Conservation (phyloP, 1,140 invertebrate species). For the Drosophila saltans region DNA sequence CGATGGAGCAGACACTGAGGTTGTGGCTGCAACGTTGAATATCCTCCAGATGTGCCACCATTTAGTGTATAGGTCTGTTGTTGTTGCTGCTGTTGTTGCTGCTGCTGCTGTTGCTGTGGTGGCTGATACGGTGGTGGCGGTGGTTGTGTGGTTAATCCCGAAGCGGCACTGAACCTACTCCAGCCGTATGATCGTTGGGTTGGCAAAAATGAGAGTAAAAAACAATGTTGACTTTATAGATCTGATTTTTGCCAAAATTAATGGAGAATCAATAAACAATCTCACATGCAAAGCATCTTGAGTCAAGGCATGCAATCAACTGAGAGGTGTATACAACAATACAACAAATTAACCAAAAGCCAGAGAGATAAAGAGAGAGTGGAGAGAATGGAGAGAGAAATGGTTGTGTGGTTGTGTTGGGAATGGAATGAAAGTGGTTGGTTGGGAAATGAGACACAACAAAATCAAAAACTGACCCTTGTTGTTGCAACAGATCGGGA, state of each 20-base stretch:
- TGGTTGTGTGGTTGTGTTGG: background rate
- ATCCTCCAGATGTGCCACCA: slow-evolving; percentile 62
- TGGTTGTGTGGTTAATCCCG: slow-evolving; percentile 84
- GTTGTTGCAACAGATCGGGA: slow-evolving; percentile 86
- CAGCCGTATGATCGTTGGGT: slow-evolving; percentile 84
- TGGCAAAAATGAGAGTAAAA: slow-evolving; percentile 70
- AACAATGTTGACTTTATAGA: slow-evolving; percentile 78
- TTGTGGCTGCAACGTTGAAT: slow-evolving; percentile 62
- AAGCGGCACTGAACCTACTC: slow-evolving; percentile 81
- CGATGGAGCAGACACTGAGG: slow-evolving; percentile 86
- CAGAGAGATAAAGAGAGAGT: background rate
- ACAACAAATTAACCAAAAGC: slow-evolving; percentile 28
- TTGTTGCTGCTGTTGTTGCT: slow-evolving; percentile 56
- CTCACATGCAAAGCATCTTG: slow-evolving; percentile 30
- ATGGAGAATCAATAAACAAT: background rate
- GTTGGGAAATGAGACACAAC: slow-evolving; percentile 20
- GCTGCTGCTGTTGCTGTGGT: slow-evolving; percentile 79
- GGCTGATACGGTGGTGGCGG: slow-evolving; percentile 85
- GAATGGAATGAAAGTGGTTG: background rate
- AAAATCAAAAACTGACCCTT: slow-evolving; percentile 85
- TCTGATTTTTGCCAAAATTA: slow-evolving; percentile 17
- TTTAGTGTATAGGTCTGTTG: slow-evolving; percentile 70
- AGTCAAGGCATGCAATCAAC: slow-evolving; percentile 26
- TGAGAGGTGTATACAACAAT: slow-evolving; percentile 11
- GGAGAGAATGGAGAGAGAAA: background rate